Percentiles rank a stretch among this genome's conserved stretches.
These are phyloP conservation scores for Tolypeutes matacus DNA, from an alignment of 2,797 vertebrate species.

Conservation along the genomic window DNA sequence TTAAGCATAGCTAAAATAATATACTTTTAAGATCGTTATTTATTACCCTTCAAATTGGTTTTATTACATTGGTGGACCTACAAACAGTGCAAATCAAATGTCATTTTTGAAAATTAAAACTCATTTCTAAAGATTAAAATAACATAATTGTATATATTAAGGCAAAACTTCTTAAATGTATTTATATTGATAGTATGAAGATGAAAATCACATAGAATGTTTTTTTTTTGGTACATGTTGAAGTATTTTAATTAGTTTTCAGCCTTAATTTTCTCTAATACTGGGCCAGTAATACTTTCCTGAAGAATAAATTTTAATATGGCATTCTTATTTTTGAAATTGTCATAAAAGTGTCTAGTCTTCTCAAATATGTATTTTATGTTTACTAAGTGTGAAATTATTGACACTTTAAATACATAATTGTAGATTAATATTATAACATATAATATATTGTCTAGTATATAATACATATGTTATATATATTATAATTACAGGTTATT, in stretches of 20 bases:
- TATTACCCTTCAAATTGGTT: not conserved
- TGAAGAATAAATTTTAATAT: constrained; percentile 7
- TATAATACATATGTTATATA: too few species aligned
- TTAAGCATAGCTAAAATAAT: not conserved
- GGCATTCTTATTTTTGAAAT: not conserved
- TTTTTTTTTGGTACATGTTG: not conserved
- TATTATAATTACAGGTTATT: not conserved
- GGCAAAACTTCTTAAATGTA: not conserved
- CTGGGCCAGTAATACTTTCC: not conserved
- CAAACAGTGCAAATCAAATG: not conserved
- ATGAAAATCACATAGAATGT: not conserved
- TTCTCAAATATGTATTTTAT: not conserved
- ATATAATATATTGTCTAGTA: too few species aligned
- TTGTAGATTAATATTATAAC: too few species aligned
- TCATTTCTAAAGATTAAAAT: constrained; percentile 14
- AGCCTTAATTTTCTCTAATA: not conserved
- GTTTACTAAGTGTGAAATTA: not conserved
- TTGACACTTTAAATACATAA: not conserved
- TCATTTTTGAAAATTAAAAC: not conserved
- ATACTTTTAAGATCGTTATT: not conserved
- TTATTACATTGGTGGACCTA: not conserved
- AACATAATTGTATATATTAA: not conserved
- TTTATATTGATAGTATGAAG: not conserved
- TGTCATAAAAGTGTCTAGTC: not conserved
- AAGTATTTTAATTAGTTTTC: not conserved